A percentile compares a stretch with the other conserved stretches of the same genome.
phyloP scores from a whole-genome alignment of 2,888 invertebrate genomes.

The Toxonevra muliebris region DNA sequence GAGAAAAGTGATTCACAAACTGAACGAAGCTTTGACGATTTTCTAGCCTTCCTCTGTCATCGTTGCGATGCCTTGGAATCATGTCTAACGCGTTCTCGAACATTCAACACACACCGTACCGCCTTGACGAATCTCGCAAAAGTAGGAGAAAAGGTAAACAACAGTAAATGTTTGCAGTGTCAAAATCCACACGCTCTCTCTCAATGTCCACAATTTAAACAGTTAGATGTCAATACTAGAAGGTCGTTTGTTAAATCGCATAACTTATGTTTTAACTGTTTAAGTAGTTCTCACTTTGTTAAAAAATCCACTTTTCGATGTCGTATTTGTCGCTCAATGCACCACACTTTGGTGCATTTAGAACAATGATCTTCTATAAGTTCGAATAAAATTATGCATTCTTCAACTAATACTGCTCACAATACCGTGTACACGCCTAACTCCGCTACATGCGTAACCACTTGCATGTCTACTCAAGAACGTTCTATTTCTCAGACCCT shows the following conservation, averaged over 20 bases:
- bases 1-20: slow-evolving; percentile 16
- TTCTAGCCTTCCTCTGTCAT: slow-evolving; percentile 27
- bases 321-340: background rate
- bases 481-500: background rate
- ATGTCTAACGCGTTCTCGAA: slow-evolving; percentile 13
- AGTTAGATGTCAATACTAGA: background rate
- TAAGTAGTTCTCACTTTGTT: slow-evolving; percentile 5
- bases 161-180: background rate
- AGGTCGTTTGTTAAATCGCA: background rate
- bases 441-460: too few relatives aligned
- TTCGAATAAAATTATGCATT: background rate
- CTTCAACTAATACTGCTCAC: background rate
- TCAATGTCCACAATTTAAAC: background rate
- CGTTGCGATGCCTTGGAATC: slow-evolving; percentile 32
- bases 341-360: background rate
- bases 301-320: background rate
- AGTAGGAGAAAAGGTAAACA: background rate
- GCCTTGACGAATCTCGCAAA: slow-evolving; percentile 18
- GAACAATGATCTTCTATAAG: background rate
- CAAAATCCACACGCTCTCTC: background rate
- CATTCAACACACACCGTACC: slow-evolving; percentile 1
- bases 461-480: background rate
- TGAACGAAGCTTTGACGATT: slow-evolving; percentile 21
- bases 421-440: background rate
- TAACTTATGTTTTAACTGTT: slow-evolving; percentile 17